Percentiles rank a stretch among this genome's conserved stretches.
Conservation (phyloP, 2,113 vertebrate species). For the Irena cyanogastra region DNA sequence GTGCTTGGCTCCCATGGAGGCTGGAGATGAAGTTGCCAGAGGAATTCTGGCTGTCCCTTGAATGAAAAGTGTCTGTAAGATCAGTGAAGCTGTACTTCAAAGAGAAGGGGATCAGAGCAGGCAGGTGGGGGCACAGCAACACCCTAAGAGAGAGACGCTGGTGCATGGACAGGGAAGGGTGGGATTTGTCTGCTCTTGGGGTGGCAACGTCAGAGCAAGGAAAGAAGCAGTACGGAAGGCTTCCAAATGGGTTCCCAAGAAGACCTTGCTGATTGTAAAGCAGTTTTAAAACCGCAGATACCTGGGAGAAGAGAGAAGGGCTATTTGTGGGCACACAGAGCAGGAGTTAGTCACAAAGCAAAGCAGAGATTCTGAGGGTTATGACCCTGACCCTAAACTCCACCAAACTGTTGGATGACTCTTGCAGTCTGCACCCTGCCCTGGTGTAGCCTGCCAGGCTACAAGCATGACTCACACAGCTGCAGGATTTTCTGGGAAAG, state of each 20-base stretch:
- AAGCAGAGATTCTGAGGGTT: neutral
- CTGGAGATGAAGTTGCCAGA: neutral
- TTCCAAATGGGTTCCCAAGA: neutral
- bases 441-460: neutral
- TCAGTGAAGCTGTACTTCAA: neutral
- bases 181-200: neutral
- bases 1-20: neutral
- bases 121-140: neutral
- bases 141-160: rapidly evolving
- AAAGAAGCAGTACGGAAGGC: neutral
- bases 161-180: neutral
- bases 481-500: neutral
- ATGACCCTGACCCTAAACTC: neutral
- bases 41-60: neutral
- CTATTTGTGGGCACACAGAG: neutral
- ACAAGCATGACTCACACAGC: neutral
- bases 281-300: neutral
- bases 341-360: neutral
- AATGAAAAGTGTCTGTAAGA: neutral
- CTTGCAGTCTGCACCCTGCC: neutral
- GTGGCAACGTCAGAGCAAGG: neutral
- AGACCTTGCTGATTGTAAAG: neutral
- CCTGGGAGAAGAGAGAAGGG: neutral
- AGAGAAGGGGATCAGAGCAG: neutral
- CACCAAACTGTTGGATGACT: neutral